Evolutionary conservation across 2,113 vertebrate genomes (phyloP).

Genomic region (Pelodiscus sinensis): DNA sequence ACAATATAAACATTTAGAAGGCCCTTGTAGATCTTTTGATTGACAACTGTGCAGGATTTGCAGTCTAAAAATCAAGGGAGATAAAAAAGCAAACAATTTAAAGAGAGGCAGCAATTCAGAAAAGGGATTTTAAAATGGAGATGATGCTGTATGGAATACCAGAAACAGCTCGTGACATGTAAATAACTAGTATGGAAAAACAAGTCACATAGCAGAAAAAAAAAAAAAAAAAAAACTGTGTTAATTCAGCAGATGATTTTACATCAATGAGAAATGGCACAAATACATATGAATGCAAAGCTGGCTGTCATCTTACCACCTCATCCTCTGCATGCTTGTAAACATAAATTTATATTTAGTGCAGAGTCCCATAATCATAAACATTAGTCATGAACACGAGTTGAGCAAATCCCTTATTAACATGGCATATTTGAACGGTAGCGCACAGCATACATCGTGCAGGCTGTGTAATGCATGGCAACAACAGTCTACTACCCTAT

Average conservation of each 20-base stretch:
- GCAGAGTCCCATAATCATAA: conserved; percentile 56
- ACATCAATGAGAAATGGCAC: conserved; percentile 71
- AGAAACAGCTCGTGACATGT: conserved; percentile 41
- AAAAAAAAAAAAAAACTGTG: not conserved
- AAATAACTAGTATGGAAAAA: conserved; percentile 51
- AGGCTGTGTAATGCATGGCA: not conserved
- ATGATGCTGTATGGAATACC: conserved; percentile 1
- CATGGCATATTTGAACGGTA: not conserved
- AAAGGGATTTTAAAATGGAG: conserved; percentile 29
- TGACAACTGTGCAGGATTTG: conserved; percentile 36
- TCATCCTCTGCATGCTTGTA: conserved; percentile 95
- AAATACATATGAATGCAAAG: conserved; percentile 72
- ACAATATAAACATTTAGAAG: conserved; percentile 58
- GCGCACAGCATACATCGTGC: not conserved
- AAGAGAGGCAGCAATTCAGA: conserved; percentile 53
- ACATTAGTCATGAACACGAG: conserved; percentile 54
- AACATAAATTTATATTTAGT: conserved; percentile 91
- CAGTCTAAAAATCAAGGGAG: conserved; percentile 39
- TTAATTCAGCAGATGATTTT: conserved; percentile 48
- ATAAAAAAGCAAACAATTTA: conserved; percentile 57
- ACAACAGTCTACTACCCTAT: not conserved
- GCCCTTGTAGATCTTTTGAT: conserved; percentile 40
- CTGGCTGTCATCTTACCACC: conserved; percentile 90
- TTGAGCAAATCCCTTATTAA: not conserved
- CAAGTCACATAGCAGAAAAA: not conserved